Conservation (phyloP, 2,113 vertebrate genomes). For the Azemiops feae region DNA sequence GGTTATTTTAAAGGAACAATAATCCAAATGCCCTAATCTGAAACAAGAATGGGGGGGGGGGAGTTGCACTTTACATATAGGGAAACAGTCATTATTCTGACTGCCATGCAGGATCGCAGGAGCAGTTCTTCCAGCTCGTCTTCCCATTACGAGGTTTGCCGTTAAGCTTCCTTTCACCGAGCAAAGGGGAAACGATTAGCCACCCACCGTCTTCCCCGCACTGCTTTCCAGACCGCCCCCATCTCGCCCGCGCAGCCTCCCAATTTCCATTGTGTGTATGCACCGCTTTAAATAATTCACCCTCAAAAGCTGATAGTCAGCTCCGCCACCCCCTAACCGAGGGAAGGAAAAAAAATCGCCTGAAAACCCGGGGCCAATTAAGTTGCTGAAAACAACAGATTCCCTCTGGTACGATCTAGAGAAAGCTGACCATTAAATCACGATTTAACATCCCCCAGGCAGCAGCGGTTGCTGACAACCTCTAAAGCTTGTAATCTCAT, state of each 20-base stretch:
- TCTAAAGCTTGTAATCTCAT: conserved; percentile 85
- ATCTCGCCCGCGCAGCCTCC: not conserved
- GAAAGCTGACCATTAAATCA: conserved; percentile 85
- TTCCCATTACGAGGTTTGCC: not conserved
- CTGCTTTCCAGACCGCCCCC: not conserved
- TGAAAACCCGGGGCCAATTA: conserved; percentile 67
- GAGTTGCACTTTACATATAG: not conserved
- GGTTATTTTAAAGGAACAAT: not conserved
- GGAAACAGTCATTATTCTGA: not conserved
- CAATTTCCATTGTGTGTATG: conserved; percentile 14
- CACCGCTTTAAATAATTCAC: conserved; percentile 49
- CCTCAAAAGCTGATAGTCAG: conserved; percentile 19
- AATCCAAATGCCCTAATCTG: not conserved
- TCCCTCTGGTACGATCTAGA: conserved; percentile 70
- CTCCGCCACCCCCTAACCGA: conserved; percentile 23
- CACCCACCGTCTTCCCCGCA: not conserved
- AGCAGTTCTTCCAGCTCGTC: not conserved
- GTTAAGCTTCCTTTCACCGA: not conserved
- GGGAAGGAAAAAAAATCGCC: conserved; percentile 27
- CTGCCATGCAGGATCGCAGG: not conserved
- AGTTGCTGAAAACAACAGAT: conserved; percentile 79
- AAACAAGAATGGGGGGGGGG: not conserved
- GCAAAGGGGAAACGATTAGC: not conserved
- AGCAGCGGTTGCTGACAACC: conserved; percentile 76
- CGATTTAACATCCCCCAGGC: conserved; percentile 78